Base-by-base conservation (phyloP, 2,888 invertebrate species). In the Brachylomia viminalis region DNA sequence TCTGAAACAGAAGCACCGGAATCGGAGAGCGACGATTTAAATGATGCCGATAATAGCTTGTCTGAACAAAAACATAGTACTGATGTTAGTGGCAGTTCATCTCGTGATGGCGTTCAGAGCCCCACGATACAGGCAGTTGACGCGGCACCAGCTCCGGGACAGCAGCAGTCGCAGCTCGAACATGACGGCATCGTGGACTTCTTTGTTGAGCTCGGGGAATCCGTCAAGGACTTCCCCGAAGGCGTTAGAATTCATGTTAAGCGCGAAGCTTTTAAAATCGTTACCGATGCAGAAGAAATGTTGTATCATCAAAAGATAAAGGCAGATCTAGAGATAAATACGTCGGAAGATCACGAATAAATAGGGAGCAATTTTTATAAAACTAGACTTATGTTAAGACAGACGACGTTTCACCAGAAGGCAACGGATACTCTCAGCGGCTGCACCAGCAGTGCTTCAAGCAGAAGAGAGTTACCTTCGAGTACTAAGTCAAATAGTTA, bases 201-300 rank as follows among this genome's bases (percentile, higher is more conserved):
- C 66, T 75, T 75, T 20, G 54, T 47, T 7, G 54, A 75, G 23
- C 77, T 75, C 27, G 77, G 47, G 17, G 64, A 75, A 38, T 38
- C 75, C 23, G 33, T 75, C 33, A 75, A 64, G 27, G 77, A 77
- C 54, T 56, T 75, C 13, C 77, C 75, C 23, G 75, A 75, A 64
- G 75, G 33, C 17, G 65, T 75, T 23, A 75, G 64, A 33, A 75
- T 75, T 23, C 54, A 65, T 47, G 65, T 77, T 5, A 75, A 75
- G 75, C 75, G 75, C 45, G 33, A 75, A 54, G 75, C 77, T 64
- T 75, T 75, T 27, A 75, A 49, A 54, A 75, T 75, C 8, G 75
- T 75, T 23, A 64, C 64, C 27, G 75, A 75, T 47, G 77, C 75
- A 13, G 75, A 75, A 64, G 64, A 75, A 77, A 62, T 54, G 75